Conservation (phyloP, 2,797 vertebrate genomes). For the Melopsittacus undulatus region DNA sequence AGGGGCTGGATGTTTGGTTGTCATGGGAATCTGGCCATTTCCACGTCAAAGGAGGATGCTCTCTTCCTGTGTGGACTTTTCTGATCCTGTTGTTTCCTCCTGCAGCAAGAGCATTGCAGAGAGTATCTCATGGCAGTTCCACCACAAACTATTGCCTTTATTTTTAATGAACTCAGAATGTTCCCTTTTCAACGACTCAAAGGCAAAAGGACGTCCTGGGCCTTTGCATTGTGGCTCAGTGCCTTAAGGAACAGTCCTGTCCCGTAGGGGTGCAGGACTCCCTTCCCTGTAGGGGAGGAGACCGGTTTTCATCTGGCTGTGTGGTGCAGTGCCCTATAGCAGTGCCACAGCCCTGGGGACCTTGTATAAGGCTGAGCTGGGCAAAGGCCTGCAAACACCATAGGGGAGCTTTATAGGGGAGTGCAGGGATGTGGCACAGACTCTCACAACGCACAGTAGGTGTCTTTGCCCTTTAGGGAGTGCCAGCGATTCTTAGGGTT, state of each 20-base stretch:
- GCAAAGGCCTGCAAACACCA: background rate
- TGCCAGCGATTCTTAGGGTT: too few species aligned
- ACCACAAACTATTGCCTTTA: background rate
- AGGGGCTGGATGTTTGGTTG: background rate
- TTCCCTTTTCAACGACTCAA: background rate
- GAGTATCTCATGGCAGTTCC: background rate
- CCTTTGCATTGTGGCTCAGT: background rate
- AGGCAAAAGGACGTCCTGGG: background rate
- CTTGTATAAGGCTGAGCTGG: background rate
- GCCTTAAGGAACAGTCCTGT: background rate
- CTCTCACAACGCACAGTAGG: background rate
- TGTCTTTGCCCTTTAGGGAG: background rate
- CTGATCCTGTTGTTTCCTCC: background rate
- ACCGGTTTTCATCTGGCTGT: background rate
- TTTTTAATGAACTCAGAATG: slow-evolving; percentile 17
- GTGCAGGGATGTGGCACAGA: background rate
- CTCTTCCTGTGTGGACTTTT: background rate
- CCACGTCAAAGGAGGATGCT: background rate
- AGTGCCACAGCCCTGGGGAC: background rate
- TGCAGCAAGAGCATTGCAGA: background rate
- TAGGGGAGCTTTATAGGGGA: background rate
- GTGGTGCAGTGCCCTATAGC: background rate
- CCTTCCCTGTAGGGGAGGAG: background rate
- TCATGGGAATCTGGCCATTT: background rate
- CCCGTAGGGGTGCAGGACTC: background rate